phyloP scores from a whole-genome alignment of 2,797 vertebrate genomes.

The Sylvilagus floridanus region DNA sequence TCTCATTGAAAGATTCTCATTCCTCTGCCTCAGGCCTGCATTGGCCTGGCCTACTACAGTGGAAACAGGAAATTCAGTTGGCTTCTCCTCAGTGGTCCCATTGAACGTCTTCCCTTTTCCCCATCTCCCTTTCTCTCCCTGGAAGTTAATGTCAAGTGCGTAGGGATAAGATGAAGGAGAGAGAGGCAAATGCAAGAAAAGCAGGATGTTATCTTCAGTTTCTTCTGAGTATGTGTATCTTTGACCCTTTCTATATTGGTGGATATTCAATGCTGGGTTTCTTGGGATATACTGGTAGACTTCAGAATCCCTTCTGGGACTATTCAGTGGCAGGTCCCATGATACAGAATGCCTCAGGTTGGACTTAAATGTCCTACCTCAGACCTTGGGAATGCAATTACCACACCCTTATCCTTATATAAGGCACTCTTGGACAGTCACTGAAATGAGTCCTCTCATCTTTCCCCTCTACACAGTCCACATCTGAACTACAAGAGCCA shows the following conservation, averaged over 20 bases:
- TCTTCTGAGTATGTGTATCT: background rate
- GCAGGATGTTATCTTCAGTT: background rate
- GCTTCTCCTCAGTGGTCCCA: background rate
- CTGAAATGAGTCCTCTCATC: background rate
- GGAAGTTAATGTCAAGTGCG: background rate
- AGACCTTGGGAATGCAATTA: background rate
- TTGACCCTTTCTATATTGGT: background rate
- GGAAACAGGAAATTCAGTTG: background rate
- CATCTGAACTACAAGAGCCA: background rate
- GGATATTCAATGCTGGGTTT: slow-evolving; percentile 23
- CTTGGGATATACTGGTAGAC: background rate
- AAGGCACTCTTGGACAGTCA: background rate
- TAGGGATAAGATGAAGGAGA: background rate
- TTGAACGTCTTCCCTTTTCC: background rate
- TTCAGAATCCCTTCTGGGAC: background rate
- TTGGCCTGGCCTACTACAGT: background rate
- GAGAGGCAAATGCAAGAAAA: background rate
- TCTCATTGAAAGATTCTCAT: background rate
- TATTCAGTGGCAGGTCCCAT: background rate
- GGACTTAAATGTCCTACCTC: background rate
- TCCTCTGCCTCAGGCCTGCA: background rate
- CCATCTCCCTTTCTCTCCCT: background rate
- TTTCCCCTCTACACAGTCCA: background rate
- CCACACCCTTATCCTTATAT: background rate
- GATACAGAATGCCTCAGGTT: background rate